These are phyloP conservation scores for Nesogale talazaci DNA, from an alignment of 2,113 vertebrate genomes.

Conservation along the genomic window DNA sequence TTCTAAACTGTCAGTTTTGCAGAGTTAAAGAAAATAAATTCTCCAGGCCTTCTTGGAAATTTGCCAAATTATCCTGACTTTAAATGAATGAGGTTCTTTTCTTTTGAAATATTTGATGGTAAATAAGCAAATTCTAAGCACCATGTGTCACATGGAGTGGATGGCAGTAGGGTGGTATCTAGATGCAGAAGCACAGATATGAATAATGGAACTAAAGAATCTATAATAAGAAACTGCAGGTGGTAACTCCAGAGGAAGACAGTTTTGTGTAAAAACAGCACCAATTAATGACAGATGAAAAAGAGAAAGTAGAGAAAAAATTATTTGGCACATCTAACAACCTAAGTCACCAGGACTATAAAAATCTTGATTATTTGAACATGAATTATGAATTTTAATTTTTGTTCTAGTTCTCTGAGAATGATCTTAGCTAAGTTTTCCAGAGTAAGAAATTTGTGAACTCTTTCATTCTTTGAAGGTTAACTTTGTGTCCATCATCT, in stretches of 20 bases:
- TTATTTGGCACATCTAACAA: constrained; percentile 42
- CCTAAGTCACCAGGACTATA: constrained; percentile 70
- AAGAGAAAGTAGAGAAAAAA: constrained; percentile 39
- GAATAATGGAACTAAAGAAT: constrained; percentile 74
- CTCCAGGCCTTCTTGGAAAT: not conserved
- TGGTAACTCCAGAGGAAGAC: constrained; percentile 67
- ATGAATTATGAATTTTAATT: constrained; percentile 74
- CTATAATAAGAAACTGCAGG: constrained; percentile 71
- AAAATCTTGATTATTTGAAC: constrained; percentile 73
- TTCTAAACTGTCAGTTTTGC: constrained; percentile 2
- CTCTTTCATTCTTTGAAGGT: constrained; percentile 17
- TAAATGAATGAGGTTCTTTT: constrained; percentile 46
- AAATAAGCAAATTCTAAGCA: constrained; percentile 53
- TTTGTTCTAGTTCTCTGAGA: constrained; percentile 56
- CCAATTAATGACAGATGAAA: constrained; percentile 70
- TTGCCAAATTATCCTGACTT: constrained; percentile 36
- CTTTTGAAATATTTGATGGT: constrained; percentile 59
- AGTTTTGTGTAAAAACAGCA: constrained; percentile 54
- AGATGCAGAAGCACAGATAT: constrained; percentile 48
- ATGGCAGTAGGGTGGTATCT: constrained; percentile 56
- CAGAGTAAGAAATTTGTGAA: constrained; percentile 30
- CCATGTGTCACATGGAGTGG: constrained; percentile 61
- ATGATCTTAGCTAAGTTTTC: constrained; percentile 52
- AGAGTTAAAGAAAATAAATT: constrained; percentile 31
- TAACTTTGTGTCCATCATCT: constrained; percentile 52